Conservation (phyloP, 2,113 vertebrate species). For the Ciconia stormi region DNA sequence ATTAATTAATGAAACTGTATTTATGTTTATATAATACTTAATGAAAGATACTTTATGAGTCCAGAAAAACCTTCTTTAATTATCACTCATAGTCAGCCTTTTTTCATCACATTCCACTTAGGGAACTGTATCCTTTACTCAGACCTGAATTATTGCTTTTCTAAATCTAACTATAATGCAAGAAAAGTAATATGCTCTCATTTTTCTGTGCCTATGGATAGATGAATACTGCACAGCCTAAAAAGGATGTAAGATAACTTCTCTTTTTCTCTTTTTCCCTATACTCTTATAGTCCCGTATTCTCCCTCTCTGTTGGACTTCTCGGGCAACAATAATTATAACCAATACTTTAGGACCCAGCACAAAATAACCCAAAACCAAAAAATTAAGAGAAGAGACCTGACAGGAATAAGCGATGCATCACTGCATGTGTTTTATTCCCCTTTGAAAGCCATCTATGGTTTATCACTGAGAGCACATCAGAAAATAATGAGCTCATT, state of each 20-base stretch:
- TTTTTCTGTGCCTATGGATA: not conserved
- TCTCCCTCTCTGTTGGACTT: not conserved
- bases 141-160: not conserved
- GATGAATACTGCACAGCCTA: not conserved
- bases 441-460: not conserved
- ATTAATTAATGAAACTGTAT: not conserved
- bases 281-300: not conserved
- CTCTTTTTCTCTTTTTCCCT: no score
- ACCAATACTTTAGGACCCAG: not conserved
- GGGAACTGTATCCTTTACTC: not conserved
- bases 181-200: rapidly evolving
- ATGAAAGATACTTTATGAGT: not conserved
- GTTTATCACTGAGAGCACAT: not conserved
- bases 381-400: not conserved
- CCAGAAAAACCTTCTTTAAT: not conserved
- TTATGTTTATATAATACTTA: not conserved
- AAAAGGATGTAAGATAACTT: no score
- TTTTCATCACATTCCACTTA: not conserved
- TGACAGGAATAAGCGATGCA: not conserved
- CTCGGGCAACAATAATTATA: not conserved
- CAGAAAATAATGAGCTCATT: slow-evolving; percentile 16
- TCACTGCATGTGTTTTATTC: not conserved
- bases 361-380: not conserved
- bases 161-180: rapidly evolving
- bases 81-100: not conserved